These are phyloP conservation scores for Colostygia pectinataria DNA, from an alignment of 2,888 invertebrate species.

Conservation along the genomic window DNA sequence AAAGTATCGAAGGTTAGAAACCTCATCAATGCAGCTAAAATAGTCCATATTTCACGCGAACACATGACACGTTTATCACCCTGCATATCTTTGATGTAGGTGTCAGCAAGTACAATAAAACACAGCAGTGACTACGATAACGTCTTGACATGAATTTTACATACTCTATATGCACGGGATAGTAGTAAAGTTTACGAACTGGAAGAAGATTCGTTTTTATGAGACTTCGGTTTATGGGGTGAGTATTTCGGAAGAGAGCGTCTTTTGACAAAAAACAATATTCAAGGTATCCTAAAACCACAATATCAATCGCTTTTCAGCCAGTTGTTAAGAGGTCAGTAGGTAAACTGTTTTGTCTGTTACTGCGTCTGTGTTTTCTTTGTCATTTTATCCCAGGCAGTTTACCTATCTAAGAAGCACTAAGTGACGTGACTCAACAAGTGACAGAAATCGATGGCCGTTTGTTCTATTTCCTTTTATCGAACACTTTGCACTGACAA, in stretches of 20 bases:
- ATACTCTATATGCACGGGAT: constrained; percentile 49
- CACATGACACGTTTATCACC: constrained; percentile 31
- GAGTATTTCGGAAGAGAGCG: constrained; percentile 29
- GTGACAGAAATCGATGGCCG: too few relatives aligned
- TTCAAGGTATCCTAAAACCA: background rate
- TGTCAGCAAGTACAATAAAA: constrained; percentile 60
- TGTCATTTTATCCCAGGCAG: too few relatives aligned
- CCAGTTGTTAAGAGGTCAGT: too few relatives aligned
- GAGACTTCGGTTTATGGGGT: constrained; percentile 59
- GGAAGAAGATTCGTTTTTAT: constrained; percentile 75
- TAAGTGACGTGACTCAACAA: too few relatives aligned
- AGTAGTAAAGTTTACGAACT: constrained; percentile 76
- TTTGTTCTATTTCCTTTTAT: too few relatives aligned
- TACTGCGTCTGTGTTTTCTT: too few relatives aligned
- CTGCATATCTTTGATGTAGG: constrained; percentile 41
- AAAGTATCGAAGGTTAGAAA: constrained; percentile 19
- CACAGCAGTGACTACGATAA: constrained; percentile 38
- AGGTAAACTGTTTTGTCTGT: too few relatives aligned
- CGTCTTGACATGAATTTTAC: constrained; percentile 38
- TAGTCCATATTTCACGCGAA: constrained; percentile 25
- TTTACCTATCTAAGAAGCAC: too few relatives aligned
- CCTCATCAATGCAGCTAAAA: constrained; percentile 21
- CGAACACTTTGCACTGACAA: too few relatives aligned
- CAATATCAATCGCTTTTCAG: too few relatives aligned
- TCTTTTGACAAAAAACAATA: background rate